Percentiles rank a stretch among this genome's conserved stretches.
phyloP scores from a whole-genome alignment of 2,888 invertebrate species.

The Calameuta filiformis region DNA sequence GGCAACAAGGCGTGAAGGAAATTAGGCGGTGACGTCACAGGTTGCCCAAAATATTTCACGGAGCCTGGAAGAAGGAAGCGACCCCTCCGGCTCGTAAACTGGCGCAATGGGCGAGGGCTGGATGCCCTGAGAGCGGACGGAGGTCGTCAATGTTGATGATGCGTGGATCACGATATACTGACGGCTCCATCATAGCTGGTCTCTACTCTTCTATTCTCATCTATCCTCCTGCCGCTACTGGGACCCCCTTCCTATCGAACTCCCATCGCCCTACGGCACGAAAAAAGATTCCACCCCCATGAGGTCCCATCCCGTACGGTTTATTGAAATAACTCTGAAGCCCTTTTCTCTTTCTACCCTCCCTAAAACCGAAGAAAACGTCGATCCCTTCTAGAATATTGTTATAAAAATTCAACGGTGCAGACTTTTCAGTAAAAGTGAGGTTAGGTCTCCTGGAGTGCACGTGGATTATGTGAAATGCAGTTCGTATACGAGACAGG shows the following conservation, averaged over 20 bases:
- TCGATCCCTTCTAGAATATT: background rate
- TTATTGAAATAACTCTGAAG: constrained; percentile 49
- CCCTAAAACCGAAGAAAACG: background rate
- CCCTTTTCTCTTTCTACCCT: constrained; percentile 8
- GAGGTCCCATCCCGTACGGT: constrained; percentile 41
- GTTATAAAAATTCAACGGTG: background rate
- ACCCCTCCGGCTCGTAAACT: constrained; percentile 54
- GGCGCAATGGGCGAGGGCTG: constrained; percentile 41
- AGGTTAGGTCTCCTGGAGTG: background rate
- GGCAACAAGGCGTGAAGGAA: constrained; percentile 57
- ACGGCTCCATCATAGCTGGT: constrained; percentile 50
- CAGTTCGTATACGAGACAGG: background rate
- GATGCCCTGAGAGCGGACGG: constrained; percentile 51
- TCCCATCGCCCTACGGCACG: background rate
- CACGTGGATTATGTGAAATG: background rate
- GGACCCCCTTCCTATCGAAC: constrained; percentile 13
- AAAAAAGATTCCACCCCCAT: constrained; percentile 35
- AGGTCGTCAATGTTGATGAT: constrained; percentile 65
- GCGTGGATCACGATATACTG: constrained; percentile 63
- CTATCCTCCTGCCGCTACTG: constrained; percentile 8
- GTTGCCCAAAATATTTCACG: constrained; percentile 15
- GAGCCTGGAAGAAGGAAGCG: constrained; percentile 34
- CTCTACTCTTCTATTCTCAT: constrained; percentile 10
- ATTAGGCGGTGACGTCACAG: constrained; percentile 58
- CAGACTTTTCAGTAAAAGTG: background rate